Evolutionary conservation across 2,113 vertebrate species (phyloP).

Genomic region (Odocoileus hemionus): DNA sequence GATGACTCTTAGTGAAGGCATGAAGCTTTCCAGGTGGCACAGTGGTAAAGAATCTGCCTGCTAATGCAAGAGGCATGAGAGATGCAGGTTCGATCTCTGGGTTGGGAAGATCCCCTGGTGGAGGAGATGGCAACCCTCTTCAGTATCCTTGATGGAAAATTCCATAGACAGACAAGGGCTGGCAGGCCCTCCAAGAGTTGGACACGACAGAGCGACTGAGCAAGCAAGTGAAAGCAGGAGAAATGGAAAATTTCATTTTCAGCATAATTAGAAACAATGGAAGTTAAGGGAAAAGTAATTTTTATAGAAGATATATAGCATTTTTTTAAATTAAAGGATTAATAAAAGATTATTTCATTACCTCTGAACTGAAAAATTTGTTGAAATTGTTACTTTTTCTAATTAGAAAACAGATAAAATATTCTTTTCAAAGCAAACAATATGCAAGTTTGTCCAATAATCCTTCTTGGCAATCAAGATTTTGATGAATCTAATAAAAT

Average conservation of each 20-base stretch:
- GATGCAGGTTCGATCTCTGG: background rate
- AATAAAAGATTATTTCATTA: background rate
- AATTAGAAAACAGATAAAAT: background rate
- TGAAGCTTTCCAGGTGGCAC: background rate
- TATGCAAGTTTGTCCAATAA: background rate
- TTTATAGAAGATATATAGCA: background rate
- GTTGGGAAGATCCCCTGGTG: background rate
- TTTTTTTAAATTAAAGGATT: background rate
- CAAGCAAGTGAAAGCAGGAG: background rate
- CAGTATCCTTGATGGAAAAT: background rate
- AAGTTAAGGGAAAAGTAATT: background rate
- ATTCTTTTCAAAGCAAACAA: background rate
- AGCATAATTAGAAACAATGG: background rate
- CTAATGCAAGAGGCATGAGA: background rate
- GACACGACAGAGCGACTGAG: accelerated
- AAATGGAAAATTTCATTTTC: conserved; percentile 24
- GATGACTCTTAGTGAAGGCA: background rate
- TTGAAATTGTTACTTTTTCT: background rate
- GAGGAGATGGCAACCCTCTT: background rate
- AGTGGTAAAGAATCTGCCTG: background rate
- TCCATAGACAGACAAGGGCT: background rate
- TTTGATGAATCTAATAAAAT: background rate
- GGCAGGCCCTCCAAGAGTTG: background rate
- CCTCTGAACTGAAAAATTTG: background rate
- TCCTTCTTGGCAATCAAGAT: background rate